Percentiles rank a stretch among this genome's conserved stretches.
Evolutionary conservation across 2,113 vertebrate species (phyloP).

Genomic region (Periophthalmodon schlosseri): DNA sequence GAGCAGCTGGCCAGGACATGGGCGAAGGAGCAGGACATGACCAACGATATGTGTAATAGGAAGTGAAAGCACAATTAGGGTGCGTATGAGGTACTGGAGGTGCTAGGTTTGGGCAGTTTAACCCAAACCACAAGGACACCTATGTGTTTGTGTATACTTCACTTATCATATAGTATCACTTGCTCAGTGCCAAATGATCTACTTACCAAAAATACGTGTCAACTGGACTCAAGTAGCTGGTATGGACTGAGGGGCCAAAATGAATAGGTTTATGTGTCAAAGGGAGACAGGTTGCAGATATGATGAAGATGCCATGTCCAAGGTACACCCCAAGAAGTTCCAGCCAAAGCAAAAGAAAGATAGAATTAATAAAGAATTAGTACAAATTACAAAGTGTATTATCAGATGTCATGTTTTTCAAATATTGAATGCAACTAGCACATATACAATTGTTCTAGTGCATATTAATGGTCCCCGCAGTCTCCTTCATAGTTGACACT

Average conservation of each 20-base stretch:
- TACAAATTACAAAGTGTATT: neutral
- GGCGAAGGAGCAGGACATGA: slow-evolving; percentile 64
- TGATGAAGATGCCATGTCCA: too few relatives aligned
- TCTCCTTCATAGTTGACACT: neutral
- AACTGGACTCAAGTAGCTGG: neutral
- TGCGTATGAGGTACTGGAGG: slow-evolving; percentile 55
- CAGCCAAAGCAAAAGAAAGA: too few relatives aligned
- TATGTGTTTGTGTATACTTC: too few relatives aligned
- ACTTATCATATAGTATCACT: too few relatives aligned
- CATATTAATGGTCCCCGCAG: neutral
- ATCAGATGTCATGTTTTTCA: neutral
- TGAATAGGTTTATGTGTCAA: neutral
- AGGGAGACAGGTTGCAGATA: too few relatives aligned
- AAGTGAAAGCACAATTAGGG: slow-evolving; percentile 74
- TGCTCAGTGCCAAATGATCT: too few relatives aligned
- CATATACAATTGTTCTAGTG: neutral
- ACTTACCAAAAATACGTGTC: neutral
- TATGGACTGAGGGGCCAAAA: neutral
- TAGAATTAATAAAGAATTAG: too few relatives aligned
- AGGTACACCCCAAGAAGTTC: too few relatives aligned
- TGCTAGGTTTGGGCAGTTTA: slow-evolving; percentile 34
- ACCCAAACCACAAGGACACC: neutral
- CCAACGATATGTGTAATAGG: slow-evolving; percentile 70
- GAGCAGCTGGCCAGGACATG: slow-evolving; percentile 66
- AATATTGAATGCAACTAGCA: neutral